Conservation (phyloP, 1,140 invertebrate genomes). For the Andrena cerasifolii region DNA sequence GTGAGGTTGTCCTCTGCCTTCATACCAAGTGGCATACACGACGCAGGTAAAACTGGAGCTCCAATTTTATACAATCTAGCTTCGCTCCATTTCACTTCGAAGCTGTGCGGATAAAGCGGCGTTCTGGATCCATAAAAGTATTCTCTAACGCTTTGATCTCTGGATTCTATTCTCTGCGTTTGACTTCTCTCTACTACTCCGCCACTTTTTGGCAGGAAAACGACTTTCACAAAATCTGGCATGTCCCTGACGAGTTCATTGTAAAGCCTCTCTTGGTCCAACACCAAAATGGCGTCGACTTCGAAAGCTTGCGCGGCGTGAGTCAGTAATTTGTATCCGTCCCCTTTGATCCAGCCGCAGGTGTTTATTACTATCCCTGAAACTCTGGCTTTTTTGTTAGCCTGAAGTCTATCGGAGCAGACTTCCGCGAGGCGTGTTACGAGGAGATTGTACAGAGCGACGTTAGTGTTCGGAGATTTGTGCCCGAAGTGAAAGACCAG, state of each 20-base stretch:
- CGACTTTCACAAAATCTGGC: conserved; percentile 95
- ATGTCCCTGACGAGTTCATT: conserved; percentile 97
- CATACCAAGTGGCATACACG: conserved; percentile 98
- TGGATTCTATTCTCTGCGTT: conserved; percentile 87
- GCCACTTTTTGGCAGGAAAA: conserved; percentile 97
- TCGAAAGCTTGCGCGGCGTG: conserved; percentile 97
- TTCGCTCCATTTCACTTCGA: conserved; percentile 94
- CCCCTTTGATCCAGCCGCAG: conserved; percentile 97
- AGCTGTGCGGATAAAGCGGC: conserved; percentile 95
- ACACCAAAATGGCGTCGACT: conserved; percentile 96
- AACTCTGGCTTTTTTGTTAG: conserved; percentile 92
- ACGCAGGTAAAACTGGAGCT: conserved; percentile 94
- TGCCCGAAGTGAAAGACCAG: conserved; percentile 98
- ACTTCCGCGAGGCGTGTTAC: conserved; percentile 93
- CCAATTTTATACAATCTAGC: conserved; percentile 97
- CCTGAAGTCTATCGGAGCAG: conserved; percentile 92
- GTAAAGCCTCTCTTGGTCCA: conserved; percentile 98
- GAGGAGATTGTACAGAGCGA: conserved; percentile 93
- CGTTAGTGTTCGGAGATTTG: conserved; percentile 89
- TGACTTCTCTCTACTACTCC: conserved; percentile 95
- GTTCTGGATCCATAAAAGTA: conserved; percentile 97
- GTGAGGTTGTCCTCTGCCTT: conserved; percentile 95
- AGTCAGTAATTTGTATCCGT: conserved; percentile 91
- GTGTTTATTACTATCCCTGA: conserved; percentile 99
- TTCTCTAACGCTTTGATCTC: conserved; percentile 93